phyloP scores from a whole-genome alignment of 2,797 vertebrate genomes.

The Labroides dimidiatus region DNA sequence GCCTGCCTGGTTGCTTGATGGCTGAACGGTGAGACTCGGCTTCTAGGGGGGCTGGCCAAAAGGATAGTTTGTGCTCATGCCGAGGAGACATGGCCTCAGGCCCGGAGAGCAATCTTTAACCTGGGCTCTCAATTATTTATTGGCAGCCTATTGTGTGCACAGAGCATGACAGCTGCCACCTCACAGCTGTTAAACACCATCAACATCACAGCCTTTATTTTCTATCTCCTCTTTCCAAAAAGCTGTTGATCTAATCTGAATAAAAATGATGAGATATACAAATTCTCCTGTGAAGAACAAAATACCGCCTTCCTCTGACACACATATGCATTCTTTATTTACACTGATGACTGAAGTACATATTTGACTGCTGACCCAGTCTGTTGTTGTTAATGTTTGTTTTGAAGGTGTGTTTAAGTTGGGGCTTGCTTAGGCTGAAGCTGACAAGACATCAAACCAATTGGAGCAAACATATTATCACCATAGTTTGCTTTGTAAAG shows the following conservation, averaged over 20 bases:
- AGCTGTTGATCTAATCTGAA: constrained; percentile 14
- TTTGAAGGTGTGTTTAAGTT: constrained; percentile 45
- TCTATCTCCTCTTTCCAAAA: constrained; percentile 15
- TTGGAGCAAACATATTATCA: background rate
- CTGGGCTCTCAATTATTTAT: constrained; percentile 70
- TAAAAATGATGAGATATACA: constrained; percentile 5
- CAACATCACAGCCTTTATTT: constrained; percentile 33
- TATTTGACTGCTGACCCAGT: constrained; percentile 2
- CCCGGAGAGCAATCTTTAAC: constrained; percentile 57
- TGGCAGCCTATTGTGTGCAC: constrained; percentile 35
- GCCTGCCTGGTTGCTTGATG: constrained; percentile 36
- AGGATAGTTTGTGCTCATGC: constrained; percentile 33
- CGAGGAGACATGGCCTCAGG: constrained; percentile 37
- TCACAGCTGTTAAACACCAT: constrained; percentile 48
- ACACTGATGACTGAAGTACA: background rate
- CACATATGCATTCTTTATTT: background rate
- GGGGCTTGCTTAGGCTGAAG: background rate
- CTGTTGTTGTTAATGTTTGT: constrained; percentile 35
- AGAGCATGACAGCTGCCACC: constrained; percentile 55
- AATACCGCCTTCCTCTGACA: background rate
- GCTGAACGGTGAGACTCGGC: constrained; percentile 39
- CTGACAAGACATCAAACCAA: constrained; percentile 1
- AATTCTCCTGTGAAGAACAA: constrained; percentile 7
- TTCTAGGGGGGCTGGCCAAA: constrained; percentile 24
- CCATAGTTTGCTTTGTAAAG: background rate